Conservation (phyloP, 2,113 vertebrate species). For the Noturus placidus region DNA sequence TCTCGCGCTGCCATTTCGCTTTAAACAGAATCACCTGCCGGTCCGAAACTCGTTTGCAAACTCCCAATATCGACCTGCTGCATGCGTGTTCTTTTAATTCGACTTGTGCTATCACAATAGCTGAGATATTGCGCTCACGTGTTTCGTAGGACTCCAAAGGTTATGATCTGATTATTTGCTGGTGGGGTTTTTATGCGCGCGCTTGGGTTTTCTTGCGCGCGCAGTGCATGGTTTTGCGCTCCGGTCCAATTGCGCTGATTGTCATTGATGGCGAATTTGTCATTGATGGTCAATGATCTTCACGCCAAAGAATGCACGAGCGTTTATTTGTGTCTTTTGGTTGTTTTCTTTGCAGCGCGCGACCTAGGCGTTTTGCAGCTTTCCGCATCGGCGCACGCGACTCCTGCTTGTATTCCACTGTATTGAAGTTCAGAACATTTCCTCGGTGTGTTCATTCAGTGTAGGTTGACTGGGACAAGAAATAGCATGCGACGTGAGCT, state of each 20-base stretch:
- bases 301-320: neutral
- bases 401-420: neutral
- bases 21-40: slow-evolving; percentile 15
- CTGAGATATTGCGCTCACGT: neutral
- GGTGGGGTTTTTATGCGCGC: neutral
- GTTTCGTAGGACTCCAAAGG: slow-evolving; percentile 5
- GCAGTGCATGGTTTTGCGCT: neutral
- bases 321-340: neutral
- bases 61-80: slow-evolving; percentile 4
- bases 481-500: neutral
- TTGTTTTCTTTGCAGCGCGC: too few species aligned
- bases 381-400: neutral
- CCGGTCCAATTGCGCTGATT: too few species aligned
- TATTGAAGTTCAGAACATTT: neutral
- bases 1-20: neutral
- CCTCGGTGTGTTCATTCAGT: neutral
- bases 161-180: neutral
- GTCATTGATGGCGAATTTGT: too few species aligned
- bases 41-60: too few species aligned
- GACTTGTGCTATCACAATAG: neutral
- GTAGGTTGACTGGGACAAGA: neutral
- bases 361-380: neutral
- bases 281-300: neutral
- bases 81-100: neutral
- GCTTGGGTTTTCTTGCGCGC: neutral